Evolutionary conservation across 2,888 invertebrate genomes (phyloP).

Genomic region (Drosophila mimetica): DNA sequence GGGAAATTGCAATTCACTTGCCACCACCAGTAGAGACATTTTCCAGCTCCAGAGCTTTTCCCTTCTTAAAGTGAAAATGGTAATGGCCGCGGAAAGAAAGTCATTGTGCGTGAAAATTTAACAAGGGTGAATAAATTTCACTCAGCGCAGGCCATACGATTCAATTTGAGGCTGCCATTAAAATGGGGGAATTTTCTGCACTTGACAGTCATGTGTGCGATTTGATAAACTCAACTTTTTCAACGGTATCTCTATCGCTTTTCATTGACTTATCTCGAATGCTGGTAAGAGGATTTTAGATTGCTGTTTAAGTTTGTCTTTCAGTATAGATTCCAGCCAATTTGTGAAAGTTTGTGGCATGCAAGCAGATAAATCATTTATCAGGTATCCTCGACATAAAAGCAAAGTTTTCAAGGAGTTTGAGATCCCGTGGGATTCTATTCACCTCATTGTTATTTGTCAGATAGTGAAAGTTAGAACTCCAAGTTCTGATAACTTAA

Average conservation of each 20-base stretch:
- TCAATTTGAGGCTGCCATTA: constrained; percentile 8
- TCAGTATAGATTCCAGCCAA: constrained; percentile 7
- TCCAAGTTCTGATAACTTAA: constrained; percentile 9
- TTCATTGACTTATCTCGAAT: constrained; percentile 15
- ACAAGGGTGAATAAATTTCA: constrained; percentile 44
- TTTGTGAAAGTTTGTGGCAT: constrained; percentile 19
- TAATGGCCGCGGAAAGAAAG: constrained; percentile 26
- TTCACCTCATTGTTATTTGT: constrained; percentile 18
- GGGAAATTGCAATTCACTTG: constrained; percentile 47
- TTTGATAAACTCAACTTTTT: constrained; percentile 22
- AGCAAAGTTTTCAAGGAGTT: constrained; percentile 21
- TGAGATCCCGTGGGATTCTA: background rate
- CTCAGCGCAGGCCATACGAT: constrained; percentile 8
- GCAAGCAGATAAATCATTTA: constrained; percentile 28
- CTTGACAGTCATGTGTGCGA: constrained; percentile 33
- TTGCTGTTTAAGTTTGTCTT: constrained; percentile 37
- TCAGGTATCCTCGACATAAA: constrained; percentile 17
- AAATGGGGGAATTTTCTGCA: constrained; percentile 13
- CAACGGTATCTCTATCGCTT: constrained; percentile 3
- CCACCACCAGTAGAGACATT: constrained; percentile 18
- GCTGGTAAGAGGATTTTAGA: constrained; percentile 45
- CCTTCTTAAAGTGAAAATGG: constrained; percentile 32
- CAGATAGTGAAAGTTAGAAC: constrained; percentile 17
- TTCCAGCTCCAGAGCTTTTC: constrained; percentile 19
- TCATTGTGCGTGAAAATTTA: constrained; percentile 49